These are phyloP conservation scores for Bombyx huttoni DNA, from an alignment of 2,888 invertebrate species.

Conservation along the genomic window DNA sequence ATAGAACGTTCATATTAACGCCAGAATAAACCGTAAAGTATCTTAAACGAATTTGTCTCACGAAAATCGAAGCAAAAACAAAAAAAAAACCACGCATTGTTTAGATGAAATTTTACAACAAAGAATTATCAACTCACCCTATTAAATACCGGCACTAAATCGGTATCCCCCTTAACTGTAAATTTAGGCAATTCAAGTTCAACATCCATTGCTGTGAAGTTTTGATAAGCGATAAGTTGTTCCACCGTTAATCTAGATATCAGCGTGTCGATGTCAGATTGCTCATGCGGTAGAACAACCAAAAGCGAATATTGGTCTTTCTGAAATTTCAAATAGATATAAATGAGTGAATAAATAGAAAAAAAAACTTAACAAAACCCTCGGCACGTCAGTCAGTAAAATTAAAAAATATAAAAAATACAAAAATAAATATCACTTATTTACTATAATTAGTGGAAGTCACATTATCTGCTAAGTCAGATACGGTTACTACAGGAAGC, in stretches of 20 bases:
- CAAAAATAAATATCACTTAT: no score
- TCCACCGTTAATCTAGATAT: conserved; percentile 28
- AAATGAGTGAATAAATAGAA: background rate
- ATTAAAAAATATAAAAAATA: no score
- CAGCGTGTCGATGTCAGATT: conserved; percentile 27
- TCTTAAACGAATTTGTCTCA: no score
- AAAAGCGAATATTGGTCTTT: conserved; percentile 56
- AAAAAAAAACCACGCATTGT: no score
- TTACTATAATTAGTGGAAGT: no score
- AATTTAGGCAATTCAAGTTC: conserved; percentile 56
- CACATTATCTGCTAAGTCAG: no score
- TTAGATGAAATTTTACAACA: background rate
- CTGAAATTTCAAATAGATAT: conserved; percentile 27
- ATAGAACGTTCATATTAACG: background rate
- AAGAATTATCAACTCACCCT: conserved; percentile 27
- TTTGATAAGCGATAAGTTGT: conserved; percentile 36
- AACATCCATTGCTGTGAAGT: conserved; percentile 27
- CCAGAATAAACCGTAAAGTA: no score
- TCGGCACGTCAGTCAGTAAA: no score
- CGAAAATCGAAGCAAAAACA: no score
- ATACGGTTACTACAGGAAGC: no score
- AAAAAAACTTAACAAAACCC: background rate
- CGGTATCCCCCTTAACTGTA: conserved; percentile 43
- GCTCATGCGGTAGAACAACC: conserved; percentile 47
- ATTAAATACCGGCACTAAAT: conserved; percentile 35